Evolutionary conservation across 2,797 vertebrate genomes (phyloP).

Genomic region (Graptemys geographica): DNA sequence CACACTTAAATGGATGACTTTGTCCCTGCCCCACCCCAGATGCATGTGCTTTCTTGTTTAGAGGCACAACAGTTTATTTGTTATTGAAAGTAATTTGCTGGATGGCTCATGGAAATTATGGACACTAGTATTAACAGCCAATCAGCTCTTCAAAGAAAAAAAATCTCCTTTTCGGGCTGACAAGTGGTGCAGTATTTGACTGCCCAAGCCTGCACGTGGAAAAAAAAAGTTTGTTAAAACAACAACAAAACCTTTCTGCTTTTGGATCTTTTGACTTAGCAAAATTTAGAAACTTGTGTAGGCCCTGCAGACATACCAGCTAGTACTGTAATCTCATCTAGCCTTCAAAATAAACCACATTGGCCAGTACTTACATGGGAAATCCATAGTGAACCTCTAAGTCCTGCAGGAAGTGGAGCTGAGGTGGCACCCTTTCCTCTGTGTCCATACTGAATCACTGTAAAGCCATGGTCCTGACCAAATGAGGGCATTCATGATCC

Average conservation of each 20-base stretch:
- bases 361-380: background rate
- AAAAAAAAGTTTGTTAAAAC: background rate
- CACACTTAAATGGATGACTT: conserved; percentile 36
- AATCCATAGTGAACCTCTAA: no score
- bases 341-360: background rate
- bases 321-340: background rate
- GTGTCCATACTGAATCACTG: background rate
- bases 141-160: background rate
- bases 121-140: background rate
- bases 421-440: background rate
- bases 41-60: background rate
- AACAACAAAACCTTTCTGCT: background rate
- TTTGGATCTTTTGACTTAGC: background rate
- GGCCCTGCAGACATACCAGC: background rate
- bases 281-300: background rate
- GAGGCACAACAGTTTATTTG: background rate
- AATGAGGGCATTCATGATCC: background rate
- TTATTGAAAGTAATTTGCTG: background rate
- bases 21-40: conserved; percentile 15
- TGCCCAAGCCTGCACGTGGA: background rate
- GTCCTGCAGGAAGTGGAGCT: background rate
- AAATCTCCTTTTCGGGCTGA: background rate
- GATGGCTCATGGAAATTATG: no score
- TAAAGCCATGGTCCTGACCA: background rate
- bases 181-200: background rate